These are phyloP conservation scores for Ericerus pela DNA, from an alignment of 1,140 invertebrate species.

Conservation along the genomic window DNA sequence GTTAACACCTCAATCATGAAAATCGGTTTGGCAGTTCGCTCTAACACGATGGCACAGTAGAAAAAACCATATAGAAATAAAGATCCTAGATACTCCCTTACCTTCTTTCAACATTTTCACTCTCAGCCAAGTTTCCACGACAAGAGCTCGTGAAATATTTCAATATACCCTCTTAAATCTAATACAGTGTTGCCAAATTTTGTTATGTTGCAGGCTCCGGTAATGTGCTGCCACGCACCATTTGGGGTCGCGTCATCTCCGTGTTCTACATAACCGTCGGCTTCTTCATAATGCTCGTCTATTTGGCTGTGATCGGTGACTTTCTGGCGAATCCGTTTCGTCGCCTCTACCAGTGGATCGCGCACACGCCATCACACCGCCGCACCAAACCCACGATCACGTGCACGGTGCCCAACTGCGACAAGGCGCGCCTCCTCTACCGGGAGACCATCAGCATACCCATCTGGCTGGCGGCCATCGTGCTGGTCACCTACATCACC, in stretches of 20 bases:
- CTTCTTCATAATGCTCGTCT: constrained; percentile 79
- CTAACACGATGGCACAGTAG: too few relatives aligned
- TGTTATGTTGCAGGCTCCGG: constrained; percentile 59
- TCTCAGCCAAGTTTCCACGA: too few relatives aligned
- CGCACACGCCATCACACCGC: not conserved
- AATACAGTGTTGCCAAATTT: too few relatives aligned
- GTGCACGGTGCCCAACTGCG: constrained; percentile 25
- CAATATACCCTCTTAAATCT: too few relatives aligned
- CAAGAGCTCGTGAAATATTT: too few relatives aligned
- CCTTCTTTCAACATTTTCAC: too few relatives aligned
- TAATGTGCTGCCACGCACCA: constrained; percentile 75
- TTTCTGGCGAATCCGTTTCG: constrained; percentile 39
- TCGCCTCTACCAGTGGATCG: constrained; percentile 25
- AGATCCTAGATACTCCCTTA: too few relatives aligned
- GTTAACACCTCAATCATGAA: too few relatives aligned
- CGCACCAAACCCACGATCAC: constrained; percentile 24
- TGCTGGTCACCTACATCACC: constrained; percentile 78
- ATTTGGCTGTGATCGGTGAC: constrained; percentile 70
- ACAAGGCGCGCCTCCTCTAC: constrained; percentile 27
- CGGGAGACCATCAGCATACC: constrained; percentile 31
- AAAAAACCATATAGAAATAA: too few relatives aligned
- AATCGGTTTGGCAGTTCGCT: too few relatives aligned
- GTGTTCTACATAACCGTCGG: constrained; percentile 76
- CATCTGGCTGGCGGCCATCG: constrained; percentile 31
- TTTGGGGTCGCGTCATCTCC: constrained; percentile 68